Evolutionary conservation across 2,888 invertebrate species (phyloP), one percentile per base, ranked within the genome.

Genomic region (Netelia melanura): DNA sequence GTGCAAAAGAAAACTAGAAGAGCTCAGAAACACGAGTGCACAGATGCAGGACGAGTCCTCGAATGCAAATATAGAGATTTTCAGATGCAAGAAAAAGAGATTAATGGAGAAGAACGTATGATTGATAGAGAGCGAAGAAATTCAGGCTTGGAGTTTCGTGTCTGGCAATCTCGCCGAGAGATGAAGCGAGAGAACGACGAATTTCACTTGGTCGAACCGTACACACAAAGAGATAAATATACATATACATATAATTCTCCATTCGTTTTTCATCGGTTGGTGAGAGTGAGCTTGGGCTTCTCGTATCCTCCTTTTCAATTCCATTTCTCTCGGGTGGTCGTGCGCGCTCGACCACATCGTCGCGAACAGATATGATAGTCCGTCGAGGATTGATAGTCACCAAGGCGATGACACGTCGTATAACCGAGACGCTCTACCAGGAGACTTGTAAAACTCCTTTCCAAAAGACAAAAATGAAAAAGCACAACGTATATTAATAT

Each of bases 341-440:
- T n/a, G 54, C 71, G 9, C 58, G 58, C 58, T n/a, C 58, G 21
- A 21, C 58, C 58, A 23, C 58, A 48, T 72, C 38, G 3, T 68
- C 44, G 74, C 64, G 56, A 21, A 58, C 64, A 58, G 74, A 72
- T 65, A 72, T 56, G 61, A 62, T 54, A 52, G 58, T 72, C 38
- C 43, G 65, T 64, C 43, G 72, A 81, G 77, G 82, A 87, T 84
- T 87, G 85, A 87, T 87, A 76, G 84, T 80, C 74, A 82, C 82
- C 84, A 82, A 80, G 84, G 65, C 80, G 84, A 87, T 71, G 86
- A 85, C 85, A 85, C 80, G 79, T 74, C 76, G 84, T 77, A 61
- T 68, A 85, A 74, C 76, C 70, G 71, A 61, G 64, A 38, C 61
- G 48, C 43, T 67, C 65, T 23, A 61, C 56, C 58, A 9, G 11